phyloP scores from a whole-genome alignment of 2,888 invertebrate species.

The Plusia festucae region DNA sequence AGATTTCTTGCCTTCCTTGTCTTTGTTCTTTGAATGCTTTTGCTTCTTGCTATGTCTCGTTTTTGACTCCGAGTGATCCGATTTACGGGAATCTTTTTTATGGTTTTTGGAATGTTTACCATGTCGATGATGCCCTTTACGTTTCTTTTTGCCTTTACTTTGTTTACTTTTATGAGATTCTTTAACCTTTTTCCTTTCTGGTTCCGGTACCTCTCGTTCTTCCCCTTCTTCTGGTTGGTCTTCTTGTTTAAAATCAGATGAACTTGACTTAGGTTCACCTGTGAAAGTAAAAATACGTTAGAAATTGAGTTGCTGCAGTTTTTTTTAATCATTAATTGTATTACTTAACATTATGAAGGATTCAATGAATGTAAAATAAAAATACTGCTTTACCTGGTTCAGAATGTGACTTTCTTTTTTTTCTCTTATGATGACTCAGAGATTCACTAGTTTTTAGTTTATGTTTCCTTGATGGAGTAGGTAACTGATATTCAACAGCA shows the following conservation, averaged over 20 bases:
- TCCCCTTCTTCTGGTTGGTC: constrained; percentile 50
- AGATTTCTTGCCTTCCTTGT: constrained; percentile 84
- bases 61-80: constrained; percentile 71
- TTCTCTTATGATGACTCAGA: constrained; percentile 77
- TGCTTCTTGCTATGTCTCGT: constrained; percentile 77
- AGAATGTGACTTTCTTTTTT: constrained; percentile 81
- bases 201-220: constrained; percentile 43
- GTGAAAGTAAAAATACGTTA: constrained; percentile 20
- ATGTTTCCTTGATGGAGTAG: constrained; percentile 84
- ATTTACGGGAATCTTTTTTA: constrained; percentile 77
- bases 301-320: neutral
- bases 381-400: constrained; percentile 76
- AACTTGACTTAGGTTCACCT: constrained; percentile 79
- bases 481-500: constrained; percentile 91
- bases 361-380: neutral
- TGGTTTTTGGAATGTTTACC: constrained; percentile 86
- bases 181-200: constrained; percentile 69
- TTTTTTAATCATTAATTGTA: no score
- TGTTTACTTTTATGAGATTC: constrained; percentile 83
- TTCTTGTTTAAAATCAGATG: constrained; percentile 68
- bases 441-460: constrained; percentile 81
- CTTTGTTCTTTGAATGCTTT: constrained; percentile 79
- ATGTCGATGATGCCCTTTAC: constrained; percentile 83
- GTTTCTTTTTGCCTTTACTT: constrained; percentile 83
- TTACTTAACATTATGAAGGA: no score